Conservation (phyloP, 2,113 vertebrate genomes). For the Petaurus breviceps region DNA sequence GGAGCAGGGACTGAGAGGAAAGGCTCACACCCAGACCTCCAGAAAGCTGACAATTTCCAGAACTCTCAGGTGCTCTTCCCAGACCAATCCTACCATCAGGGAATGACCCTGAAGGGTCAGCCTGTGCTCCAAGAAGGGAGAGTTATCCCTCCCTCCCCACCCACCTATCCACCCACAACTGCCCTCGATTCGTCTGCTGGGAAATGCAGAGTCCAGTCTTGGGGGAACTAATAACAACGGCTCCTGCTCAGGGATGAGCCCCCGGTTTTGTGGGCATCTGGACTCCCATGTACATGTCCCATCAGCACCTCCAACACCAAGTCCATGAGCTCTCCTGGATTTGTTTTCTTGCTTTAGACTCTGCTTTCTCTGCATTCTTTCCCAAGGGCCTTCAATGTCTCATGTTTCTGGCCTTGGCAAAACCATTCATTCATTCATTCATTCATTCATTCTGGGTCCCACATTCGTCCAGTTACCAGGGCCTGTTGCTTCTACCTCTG, state of each 20-base stretch:
- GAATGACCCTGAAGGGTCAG: not conserved
- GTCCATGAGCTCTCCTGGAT: not conserved
- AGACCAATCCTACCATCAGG: not conserved
- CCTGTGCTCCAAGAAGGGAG: not conserved
- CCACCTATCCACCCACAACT: not conserved
- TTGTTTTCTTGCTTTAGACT: not conserved
- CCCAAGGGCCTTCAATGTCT: not conserved
- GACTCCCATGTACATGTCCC: too few species aligned
- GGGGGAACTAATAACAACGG: too few species aligned
- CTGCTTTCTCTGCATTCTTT: too few species aligned
- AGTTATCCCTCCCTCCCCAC: not conserved
- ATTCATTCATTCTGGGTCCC: not conserved
- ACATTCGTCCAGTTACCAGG: too few species aligned
- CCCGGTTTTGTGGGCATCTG: too few species aligned
- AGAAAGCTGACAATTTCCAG: not conserved
- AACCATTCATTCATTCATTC: not conserved
- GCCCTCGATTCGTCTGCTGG: not conserved
- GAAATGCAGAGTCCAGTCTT: too few species aligned
- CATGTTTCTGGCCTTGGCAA: not conserved
- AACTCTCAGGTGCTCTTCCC: not conserved
- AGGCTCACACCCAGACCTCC: not conserved
- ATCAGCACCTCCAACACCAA: not conserved
- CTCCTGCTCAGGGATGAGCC: not conserved
- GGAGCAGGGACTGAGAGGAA: not conserved
- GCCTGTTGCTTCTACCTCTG: not conserved